Conservation (phyloP, 2,888 invertebrate genomes). For the Leistus spinibarbis region DNA sequence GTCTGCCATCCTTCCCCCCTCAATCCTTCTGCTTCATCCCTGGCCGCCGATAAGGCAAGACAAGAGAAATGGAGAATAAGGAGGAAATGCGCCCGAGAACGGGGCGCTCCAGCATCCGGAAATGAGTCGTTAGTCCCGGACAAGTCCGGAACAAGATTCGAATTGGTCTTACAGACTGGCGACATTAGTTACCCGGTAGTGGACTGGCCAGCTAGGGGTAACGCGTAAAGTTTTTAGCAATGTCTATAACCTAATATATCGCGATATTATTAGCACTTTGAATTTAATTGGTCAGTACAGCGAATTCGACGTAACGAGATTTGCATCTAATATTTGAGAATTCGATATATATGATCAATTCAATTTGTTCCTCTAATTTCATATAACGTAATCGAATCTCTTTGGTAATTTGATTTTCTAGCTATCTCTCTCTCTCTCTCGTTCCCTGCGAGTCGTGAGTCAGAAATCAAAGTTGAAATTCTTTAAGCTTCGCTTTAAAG, state of each 20-base stretch:
- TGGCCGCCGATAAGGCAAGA: background rate
- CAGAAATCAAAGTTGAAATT: no score
- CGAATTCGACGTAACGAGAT: background rate
- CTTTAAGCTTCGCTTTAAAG: no score
- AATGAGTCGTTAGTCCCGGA: constrained; percentile 52
- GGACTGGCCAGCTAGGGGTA: background rate
- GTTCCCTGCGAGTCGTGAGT: no score
- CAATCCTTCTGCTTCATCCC: background rate
- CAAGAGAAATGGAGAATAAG: background rate
- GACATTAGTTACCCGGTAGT: background rate
- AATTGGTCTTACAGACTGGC: constrained; percentile 44
- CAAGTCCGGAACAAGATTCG: constrained; percentile 49
- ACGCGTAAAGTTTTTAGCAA: no score
- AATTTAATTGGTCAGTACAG: background rate
- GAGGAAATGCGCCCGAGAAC: constrained; percentile 40
- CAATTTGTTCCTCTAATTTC: background rate
- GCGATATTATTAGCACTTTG: background rate
- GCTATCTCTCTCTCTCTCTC: no score
- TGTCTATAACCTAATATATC: no score
- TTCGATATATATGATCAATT: background rate
- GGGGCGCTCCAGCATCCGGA: constrained; percentile 47
- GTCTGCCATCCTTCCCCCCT: background rate
- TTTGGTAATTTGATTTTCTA: background rate
- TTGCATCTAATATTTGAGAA: background rate
- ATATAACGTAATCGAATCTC: background rate